Base-by-base conservation (phyloP, 1,140 invertebrate species). In the Euwallacea fornicatus region DNA sequence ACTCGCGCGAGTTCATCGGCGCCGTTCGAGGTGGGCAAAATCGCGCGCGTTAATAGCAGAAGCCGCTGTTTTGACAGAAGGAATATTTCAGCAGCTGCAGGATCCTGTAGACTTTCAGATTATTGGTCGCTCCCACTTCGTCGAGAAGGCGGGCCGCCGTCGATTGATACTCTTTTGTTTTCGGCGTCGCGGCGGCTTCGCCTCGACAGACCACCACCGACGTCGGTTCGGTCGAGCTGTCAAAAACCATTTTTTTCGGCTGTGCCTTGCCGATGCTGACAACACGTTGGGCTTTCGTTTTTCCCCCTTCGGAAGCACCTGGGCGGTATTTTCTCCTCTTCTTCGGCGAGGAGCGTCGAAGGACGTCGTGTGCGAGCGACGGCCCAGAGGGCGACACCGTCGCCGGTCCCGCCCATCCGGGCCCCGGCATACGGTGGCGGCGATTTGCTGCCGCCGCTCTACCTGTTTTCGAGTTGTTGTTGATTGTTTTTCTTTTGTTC, bases 31-130 rank as follows among this genome's bases (percentile, higher is more conserved):
- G 21, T 33, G 21, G 21, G 21, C 21, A 33, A 33, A 33, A 21
- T 62, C 60, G 60, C 61, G n/a, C 73, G 64, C 70, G 73, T 70
- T 69, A 74, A 68, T 71, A 54, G 73, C 78, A 78, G 78, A 76
- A 78, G 76, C 77, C 73, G 77, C 74, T 77, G 78, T 80, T 81
- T 81, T 81, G 78, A 81, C 79, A 81, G 79, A 79, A 76, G 78
- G 79, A 80, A 80, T 80, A 81, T 79, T 80, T 78, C 69, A 71
- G 78, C 76, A 76, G 76, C 78, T 75, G 72, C 53, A 65, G 78
- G 78, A 76, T 77, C 78, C 77, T 72, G 77, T 78, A 76, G 76
- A 74, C 74, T 77, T 42, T 76, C 75, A 80, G 78, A 9, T 16
- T 50, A 81, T 81, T 80, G 79, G 80, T 77, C 72, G 78, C 78